phyloP scores from a whole-genome alignment of 2,888 invertebrate species.

The Lumbricus terrestris region DNA sequence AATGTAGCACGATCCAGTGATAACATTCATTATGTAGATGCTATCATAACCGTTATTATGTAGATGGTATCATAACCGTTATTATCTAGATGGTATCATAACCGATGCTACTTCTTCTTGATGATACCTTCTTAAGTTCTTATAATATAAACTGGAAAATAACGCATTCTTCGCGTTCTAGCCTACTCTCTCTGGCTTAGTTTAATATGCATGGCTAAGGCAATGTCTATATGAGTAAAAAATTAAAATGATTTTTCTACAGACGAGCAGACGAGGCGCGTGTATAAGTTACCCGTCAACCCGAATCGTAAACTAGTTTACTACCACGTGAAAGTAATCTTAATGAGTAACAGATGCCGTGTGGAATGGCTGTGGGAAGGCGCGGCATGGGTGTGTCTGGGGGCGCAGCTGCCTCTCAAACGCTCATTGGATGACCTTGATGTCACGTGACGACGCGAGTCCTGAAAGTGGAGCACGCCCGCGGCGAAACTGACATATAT shows the following conservation, averaged over 20 bases:
- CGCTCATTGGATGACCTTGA: neutral
- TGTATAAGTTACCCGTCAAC: no score
- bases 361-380: neutral
- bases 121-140: no score
- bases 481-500: no score
- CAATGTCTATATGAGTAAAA: neutral
- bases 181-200: neutral
- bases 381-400: neutral
- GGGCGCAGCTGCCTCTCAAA: neutral
- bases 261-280: neutral
- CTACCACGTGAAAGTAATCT: neutral
- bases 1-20: no score
- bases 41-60: no score
- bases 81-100: no score
- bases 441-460: neutral
- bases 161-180: neutral
- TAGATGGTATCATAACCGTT: no score
- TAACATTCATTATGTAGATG: no score
- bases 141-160: no score
- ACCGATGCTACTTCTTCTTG: no score
- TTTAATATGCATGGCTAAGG: neutral
- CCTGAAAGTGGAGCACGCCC: neutral
- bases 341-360: neutral
- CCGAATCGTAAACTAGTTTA: neutral
- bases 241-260: no score